These are phyloP conservation scores for Acomys russatus DNA, from an alignment of 2,797 vertebrate species.

Conservation along the genomic window DNA sequence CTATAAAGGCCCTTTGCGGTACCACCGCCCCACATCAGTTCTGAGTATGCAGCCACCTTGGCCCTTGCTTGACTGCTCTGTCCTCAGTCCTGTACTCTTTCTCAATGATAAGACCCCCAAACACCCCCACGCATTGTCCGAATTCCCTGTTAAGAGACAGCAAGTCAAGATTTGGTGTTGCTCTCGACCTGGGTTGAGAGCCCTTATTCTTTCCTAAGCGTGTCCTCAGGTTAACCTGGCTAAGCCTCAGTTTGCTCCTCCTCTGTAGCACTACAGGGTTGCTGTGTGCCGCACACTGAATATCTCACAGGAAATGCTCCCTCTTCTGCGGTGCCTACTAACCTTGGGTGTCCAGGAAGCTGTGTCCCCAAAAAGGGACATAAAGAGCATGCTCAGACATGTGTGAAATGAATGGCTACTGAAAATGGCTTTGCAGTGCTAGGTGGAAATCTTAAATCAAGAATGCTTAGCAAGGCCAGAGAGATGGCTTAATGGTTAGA, in stretches of 20 bases:
- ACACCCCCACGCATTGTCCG: background rate
- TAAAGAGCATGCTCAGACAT: background rate
- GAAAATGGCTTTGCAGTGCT: constrained; percentile 17
- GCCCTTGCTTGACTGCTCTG: background rate
- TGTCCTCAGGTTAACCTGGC: background rate
- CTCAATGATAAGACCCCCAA: background rate
- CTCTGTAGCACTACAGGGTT: background rate
- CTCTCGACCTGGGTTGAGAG: background rate
- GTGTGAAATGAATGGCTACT: background rate
- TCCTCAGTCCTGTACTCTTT: background rate
- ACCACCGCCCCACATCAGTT: too few relatives aligned
- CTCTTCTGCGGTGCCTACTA: background rate
- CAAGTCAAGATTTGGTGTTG: background rate
- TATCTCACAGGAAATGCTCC: background rate
- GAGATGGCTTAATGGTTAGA: too few relatives aligned
- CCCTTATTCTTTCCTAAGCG: background rate
- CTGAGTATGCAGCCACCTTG: background rate
- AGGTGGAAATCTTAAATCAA: constrained; percentile 17
- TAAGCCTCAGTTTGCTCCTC: background rate
- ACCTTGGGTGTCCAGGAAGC: background rate
- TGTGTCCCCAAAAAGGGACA: background rate
- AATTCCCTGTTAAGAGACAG: background rate
- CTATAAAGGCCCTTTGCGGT: background rate
- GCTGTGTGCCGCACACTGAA: background rate
- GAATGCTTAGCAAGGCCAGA: constrained; percentile 11